These are phyloP conservation scores for Orthonychiurus folsomi DNA, from an alignment of 2,888 invertebrate species.

Conservation along the genomic window DNA sequence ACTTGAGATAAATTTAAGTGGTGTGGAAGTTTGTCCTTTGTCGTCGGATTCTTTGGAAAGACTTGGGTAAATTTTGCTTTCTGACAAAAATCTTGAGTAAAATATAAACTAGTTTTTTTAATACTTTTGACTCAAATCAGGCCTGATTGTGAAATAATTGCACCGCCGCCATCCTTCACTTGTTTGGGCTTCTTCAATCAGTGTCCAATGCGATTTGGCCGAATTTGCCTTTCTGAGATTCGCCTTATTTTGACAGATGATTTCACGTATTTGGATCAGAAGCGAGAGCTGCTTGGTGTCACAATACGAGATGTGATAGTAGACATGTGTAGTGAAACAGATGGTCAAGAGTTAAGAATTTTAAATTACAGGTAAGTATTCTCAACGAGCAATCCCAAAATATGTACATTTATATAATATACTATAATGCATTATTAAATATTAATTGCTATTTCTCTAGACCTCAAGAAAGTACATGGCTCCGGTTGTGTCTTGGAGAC, in stretches of 20 bases:
- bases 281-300: constrained; percentile 21
- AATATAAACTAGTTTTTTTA: no score
- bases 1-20: no score
- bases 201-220: constrained; percentile 3
- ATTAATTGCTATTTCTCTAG: constrained; percentile 18
- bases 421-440: no score
- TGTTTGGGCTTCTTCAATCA: no score
- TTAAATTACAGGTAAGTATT: constrained; percentile 16
- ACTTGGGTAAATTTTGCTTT: no score
- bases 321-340: constrained; percentile 16
- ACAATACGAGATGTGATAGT: constrained; percentile 22
- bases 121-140: no score
- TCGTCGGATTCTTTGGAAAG: no score
- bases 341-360: constrained; percentile 13
- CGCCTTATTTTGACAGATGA: constrained; percentile 20
- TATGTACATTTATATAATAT: neutral
- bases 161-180: no score
- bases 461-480: constrained; percentile 19
- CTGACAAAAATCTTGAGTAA: no score
- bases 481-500: constrained; percentile 26
- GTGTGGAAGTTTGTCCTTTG: no score
- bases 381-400: no score
- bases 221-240: constrained; percentile 14
- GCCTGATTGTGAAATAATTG: no score
- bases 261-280: constrained; percentile 9